Base-by-base conservation (phyloP, 2,888 invertebrate species). In the Leucophenga montana region DNA sequence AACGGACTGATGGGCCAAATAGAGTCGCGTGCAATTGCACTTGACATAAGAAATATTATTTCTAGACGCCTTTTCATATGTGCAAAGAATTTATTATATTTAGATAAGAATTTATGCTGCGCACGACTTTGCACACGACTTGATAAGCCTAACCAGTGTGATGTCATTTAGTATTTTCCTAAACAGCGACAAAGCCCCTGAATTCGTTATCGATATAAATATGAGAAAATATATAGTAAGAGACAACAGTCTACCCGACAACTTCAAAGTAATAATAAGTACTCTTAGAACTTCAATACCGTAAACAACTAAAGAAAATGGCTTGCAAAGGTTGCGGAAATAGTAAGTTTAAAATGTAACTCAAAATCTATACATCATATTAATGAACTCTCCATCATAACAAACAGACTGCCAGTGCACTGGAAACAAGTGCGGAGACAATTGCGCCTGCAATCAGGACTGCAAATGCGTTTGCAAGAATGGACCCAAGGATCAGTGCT, bases 321-420 rank as follows among this genome's bases (percentile, higher is more conserved):
- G 78, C 76, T 73, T 85, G 85, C 79, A 83, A 83, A 69, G 80
- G 80, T 76, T 85, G 85, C 75, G 79, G 76, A 77, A 79, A 80
- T 18, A 79, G 83, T 83, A 56, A 82, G 83, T 80, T 50, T 4
- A n/a, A 18, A 5, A 11, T 39, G 2, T 50, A n/a, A 50, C 4
- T n/a, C 3, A n/a, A 48, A 48, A 48, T 48, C 14, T 48, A 6
- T 13, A 16, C 5, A 48, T 48, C 3, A 8, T 8, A 33, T 3
- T 33, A 33, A 8, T 33, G 8, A 33, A n/a, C n/a, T n/a, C n/a
- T n/a, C 8, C 3, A 8, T 33, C 3, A 3, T 33, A 33, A 33
- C 3, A 33, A 33, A 33, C 39, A 85, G 85, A 80, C 77, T 85
- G 85, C 74, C 85, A 85, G 76, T 85, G 85, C 74, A 75, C 77